Evolutionary conservation across 2,113 vertebrate genomes (phyloP), one percentile per base, ranked within the genome.

Genomic region (human (Homo sapiens)): DNA sequence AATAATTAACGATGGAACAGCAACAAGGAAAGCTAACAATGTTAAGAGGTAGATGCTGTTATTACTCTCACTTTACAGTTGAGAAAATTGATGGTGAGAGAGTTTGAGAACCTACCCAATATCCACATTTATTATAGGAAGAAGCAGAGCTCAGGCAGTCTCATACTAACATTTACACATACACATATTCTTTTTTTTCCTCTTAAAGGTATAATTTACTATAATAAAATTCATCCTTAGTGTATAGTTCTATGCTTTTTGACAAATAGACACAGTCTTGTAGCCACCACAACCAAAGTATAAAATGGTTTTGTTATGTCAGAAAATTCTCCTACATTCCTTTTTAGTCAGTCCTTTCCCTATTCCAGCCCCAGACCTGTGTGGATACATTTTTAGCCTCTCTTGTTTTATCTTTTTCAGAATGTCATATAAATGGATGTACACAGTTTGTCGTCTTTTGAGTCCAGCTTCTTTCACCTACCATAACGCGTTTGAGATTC

Each of bases 151-250:
- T 81, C 43, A 72, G 68, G 20, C 9, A 61, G 17, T 52, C 72
- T 86, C 45, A 73, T 70, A 83, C 40, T 89, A 66, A 59, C 83
- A 25, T 80, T 95, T 92, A 32, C 20, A 55, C 3, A 40, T 68
- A n/a, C 16, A n/a, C 11, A 32, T 16, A 18, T 22, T 86, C 9
- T 32, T 84, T 61, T 40, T 40, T 78, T 32, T n/a, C 22, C 61
- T 85, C 72, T 89, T 48, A 72, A 57, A 76, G 25, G 22, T 89
- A 73, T 38, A 72, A 95, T 75, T 95, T 95, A 55, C n/a, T 68
- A 9, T 4, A 64, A 13, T 32, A 72, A 94, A 78, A 86, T 94
- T 50, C 17, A 91, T 68, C 35, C 25, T 50, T 55, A 57, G n/a
- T 38, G 13, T 66, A 83, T 2, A 48, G 68, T 70, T 82, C 68